Conservation (phyloP, 1,140 invertebrate genomes). For the Metopolophium dirhodum region DNA sequence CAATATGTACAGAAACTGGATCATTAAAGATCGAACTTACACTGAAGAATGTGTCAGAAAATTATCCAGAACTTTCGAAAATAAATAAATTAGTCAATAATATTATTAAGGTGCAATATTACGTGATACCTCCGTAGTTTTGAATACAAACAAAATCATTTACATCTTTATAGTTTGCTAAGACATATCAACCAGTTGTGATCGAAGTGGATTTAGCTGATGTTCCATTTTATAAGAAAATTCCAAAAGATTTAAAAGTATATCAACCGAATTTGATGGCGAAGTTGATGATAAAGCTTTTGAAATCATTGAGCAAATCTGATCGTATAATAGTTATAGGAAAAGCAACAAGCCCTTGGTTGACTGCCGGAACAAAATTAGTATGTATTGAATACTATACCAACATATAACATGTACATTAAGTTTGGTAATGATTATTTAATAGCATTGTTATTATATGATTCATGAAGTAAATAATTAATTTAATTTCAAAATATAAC, state of each 20-base stretch:
- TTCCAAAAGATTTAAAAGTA: slow-evolving; percentile 4
- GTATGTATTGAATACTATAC: slow-evolving; percentile 8
- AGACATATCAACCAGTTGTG: slow-evolving; percentile 13
- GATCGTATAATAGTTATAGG: slow-evolving; percentile 21
- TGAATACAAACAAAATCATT: neutral
- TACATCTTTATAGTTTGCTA: neutral
- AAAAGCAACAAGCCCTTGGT: slow-evolving; percentile 20
- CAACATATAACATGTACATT: neutral
- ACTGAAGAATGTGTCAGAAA: neutral
- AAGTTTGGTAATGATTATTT: neutral
- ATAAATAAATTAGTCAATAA: neutral
- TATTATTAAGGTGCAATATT: neutral
- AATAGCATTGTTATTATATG: neutral
- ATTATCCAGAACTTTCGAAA: neutral
- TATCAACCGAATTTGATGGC: neutral
- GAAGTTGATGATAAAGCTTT: neutral
- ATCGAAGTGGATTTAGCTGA: slow-evolving; percentile 25
- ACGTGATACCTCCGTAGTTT: neutral
- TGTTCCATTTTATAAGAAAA: slow-evolving; percentile 42
- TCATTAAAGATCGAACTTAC: slow-evolving; percentile 29
- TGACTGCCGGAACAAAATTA: neutral
- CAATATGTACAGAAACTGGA: slow-evolving; percentile 35
- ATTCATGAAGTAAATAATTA: neutral
- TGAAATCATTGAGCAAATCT: neutral
- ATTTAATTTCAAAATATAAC: neutral